Percentiles rank a stretch among this genome's conserved stretches.
Conservation (phyloP, 2,888 invertebrate species). For the Pemphredon lugubris region DNA sequence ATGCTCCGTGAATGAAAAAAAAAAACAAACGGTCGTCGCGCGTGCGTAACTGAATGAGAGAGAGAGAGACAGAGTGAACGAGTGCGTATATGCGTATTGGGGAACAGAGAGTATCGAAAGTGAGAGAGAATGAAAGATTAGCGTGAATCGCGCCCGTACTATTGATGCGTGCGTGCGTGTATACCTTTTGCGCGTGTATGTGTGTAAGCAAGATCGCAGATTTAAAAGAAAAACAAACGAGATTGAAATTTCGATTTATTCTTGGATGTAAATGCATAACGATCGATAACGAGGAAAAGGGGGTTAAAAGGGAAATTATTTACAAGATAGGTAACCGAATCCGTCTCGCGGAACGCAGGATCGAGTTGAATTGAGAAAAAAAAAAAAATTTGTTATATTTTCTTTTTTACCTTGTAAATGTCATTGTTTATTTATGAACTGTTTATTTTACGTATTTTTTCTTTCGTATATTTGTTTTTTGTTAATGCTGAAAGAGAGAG, state of each 20-base stretch:
- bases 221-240: conserved; percentile 29
- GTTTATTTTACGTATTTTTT: conserved; percentile 78
- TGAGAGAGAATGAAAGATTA: conserved; percentile 15
- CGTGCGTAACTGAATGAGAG: no score
- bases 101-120: conserved; percentile 9
- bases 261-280: conserved; percentile 28
- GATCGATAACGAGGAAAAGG: conserved; percentile 2
- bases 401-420: conserved; percentile 75
- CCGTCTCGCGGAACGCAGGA: conserved; percentile 69
- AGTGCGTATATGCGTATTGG: conserved; percentile 8
- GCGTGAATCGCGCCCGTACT: conserved; percentile 51
- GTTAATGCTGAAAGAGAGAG: conserved; percentile 72
- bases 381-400: conserved; percentile 75
- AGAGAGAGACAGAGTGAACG: no score
- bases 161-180: conserved; percentile 14
- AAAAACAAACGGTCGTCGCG: no score
- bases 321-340: conserved; percentile 57
- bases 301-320: conserved; percentile 30
- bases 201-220: conserved; percentile 38
- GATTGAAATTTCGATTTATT: conserved; percentile 41
- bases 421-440: conserved; percentile 80
- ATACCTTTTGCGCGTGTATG: no score
- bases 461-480: conserved; percentile 76
- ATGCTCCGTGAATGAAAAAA: no score
- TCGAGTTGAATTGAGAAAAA: conserved; percentile 42